Evolutionary conservation across 2,888 invertebrate species (phyloP), one percentile per base, ranked within the genome.

Genomic region (Pristionchus mayeri): DNA sequence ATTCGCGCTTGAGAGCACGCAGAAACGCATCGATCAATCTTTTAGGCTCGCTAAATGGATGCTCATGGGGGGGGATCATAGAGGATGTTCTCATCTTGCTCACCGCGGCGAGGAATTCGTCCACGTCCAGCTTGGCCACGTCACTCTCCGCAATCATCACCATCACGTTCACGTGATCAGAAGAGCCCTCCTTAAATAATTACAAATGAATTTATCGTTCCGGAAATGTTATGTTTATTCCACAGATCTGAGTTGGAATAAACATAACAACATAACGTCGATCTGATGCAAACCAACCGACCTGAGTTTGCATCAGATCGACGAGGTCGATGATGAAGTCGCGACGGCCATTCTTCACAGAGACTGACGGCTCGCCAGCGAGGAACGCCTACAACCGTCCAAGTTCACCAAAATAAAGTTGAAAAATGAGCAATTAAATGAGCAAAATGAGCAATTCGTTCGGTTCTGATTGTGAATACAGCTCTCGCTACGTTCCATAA

Each of bases 261-360:
- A 52, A 18, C 21, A 16, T 52, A 18, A 52, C 18, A 52, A 52
- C 9, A 52, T 3, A 52, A 52, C 3, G 21, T 52, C 16, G 21
- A 52, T 13, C 52, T 0, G 21, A 21, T 1, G 54, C n/a, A 4
- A 54, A 54, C 18, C 54, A 54, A n/a, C 9, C 9, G 24, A 50
- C 80, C 82, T 40, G 34, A 24, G 84, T 84, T 76, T 88, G 85
- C 6, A 85, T 78, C 88, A 88, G 89, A 6, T 86, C 86, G 21
- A 84, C 78, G n/a, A 88, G 86, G 63, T 88, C 87, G 21, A 88
- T 52, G 34, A 80, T 48, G 24, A 75, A 75, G 21, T 79, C 79
- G 4, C 84, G 75, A 21, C 88, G 75, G 48, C 37, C 75, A 18
- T 75, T 50, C 30, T 76, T 86, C 24, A 88, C 30, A 9, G 76